Conservation (phyloP, 2,113 vertebrate species). For the Proteles cristata region DNA sequence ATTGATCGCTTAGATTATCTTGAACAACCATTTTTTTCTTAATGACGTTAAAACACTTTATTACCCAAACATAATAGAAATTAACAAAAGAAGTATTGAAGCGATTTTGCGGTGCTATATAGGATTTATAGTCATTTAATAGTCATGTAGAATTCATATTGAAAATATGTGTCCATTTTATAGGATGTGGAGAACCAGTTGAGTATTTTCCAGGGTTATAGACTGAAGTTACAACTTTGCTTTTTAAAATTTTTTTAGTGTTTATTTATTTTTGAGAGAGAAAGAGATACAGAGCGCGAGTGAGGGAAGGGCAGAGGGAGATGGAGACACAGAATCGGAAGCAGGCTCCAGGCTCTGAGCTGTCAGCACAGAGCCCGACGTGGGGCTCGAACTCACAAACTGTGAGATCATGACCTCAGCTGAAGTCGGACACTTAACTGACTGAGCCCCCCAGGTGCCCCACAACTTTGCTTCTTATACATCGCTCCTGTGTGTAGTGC, state of each 20-base stretch:
- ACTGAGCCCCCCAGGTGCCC: too few species aligned
- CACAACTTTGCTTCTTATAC: conserved; percentile 36
- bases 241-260: neutral
- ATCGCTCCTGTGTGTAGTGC: neutral
- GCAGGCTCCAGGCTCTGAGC: too few species aligned
- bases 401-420: too few species aligned
- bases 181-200: neutral
- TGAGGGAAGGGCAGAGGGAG: too few species aligned
- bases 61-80: conserved; percentile 17
- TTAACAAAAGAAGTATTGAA: neutral
- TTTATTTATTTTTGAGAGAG: too few species aligned
- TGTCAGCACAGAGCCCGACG: too few species aligned
- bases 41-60: neutral
- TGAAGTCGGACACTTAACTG: too few species aligned
- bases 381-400: too few species aligned
- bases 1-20: neutral
- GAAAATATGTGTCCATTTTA: neutral
- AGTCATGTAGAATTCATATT: neutral
- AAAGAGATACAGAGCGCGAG: too few species aligned
- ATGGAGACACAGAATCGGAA: too few species aligned
- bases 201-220: neutral
- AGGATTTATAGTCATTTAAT: conserved; percentile 2
- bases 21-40: neutral
- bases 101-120: neutral
- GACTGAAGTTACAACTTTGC: neutral